phyloP scores from a whole-genome alignment of 2,888 invertebrate species.

The Sthenelais limicola region DNA sequence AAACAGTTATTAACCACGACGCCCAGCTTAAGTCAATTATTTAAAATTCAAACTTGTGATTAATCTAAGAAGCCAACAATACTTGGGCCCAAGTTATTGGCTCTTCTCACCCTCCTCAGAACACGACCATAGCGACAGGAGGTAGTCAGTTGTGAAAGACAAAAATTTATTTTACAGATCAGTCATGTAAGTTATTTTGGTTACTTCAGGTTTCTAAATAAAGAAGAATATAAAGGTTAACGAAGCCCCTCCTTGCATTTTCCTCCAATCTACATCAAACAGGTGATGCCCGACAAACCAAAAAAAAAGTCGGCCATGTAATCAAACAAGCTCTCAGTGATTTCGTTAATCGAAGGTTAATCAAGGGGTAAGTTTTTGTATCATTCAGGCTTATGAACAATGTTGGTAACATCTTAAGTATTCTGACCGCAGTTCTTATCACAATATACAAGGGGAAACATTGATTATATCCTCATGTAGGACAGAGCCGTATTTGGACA shows the following conservation, averaged over 20 bases:
- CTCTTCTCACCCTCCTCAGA: conserved; percentile 10
- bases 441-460: too few relatives aligned
- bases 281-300: too few relatives aligned
- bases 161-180: conserved; percentile 12
- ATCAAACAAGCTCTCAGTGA: too few relatives aligned
- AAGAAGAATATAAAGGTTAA: conserved; percentile 17
- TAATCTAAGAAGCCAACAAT: conserved; percentile 35
- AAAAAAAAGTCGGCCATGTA: too few relatives aligned
- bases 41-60: not conserved
- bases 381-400: too few relatives aligned
- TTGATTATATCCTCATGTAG: too few relatives aligned
- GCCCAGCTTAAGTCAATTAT: conserved; percentile 26
- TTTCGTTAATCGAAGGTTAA: too few relatives aligned
- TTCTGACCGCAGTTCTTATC: too few relatives aligned
- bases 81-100: not conserved
- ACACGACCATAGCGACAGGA: conserved; percentile 36
- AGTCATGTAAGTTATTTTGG: conserved; percentile 23
- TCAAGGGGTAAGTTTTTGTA: too few relatives aligned
- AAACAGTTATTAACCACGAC: not conserved
- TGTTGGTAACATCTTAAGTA: too few relatives aligned
- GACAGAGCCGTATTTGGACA: too few relatives aligned
- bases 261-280: too few relatives aligned
- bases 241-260: conserved; percentile 32
- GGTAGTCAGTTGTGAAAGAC: conserved; percentile 39
- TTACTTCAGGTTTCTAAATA: conserved; percentile 12